phyloP scores from a whole-genome alignment of 1,140 invertebrate genomes.

The Cheumatopsyche charites region DNA sequence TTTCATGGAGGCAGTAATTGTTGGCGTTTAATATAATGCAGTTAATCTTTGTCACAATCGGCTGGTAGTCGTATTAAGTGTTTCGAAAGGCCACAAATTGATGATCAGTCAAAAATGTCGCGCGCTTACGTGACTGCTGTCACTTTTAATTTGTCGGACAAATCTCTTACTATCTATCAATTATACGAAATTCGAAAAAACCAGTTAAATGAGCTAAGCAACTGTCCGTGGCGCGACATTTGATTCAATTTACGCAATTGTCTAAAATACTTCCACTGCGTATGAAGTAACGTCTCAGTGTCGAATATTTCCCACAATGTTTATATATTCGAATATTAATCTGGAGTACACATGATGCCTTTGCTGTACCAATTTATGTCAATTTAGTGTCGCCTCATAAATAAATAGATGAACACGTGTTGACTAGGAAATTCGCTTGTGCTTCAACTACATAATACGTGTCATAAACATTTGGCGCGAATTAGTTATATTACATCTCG shows the following conservation, averaged over 20 bases:
- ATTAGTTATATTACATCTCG: too few relatives aligned
- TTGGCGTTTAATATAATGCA: constrained; percentile 10
- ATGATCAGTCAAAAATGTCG: constrained; percentile 20
- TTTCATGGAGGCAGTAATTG: neutral
- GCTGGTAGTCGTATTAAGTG: neutral
- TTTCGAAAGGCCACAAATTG: constrained; percentile 26
- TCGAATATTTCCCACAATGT: constrained; percentile 12
- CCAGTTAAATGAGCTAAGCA: too few relatives aligned
- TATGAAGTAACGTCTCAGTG: too few relatives aligned
- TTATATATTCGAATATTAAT: neutral
- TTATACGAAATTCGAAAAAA: constrained; percentile 1
- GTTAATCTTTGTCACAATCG: constrained; percentile 19
- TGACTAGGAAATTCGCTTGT: constrained; percentile 13
- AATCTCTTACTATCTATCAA: neutral
- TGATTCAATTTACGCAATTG: too few relatives aligned
- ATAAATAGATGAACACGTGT: constrained; percentile 24
- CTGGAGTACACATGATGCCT: constrained; percentile 12
- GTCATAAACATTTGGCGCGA: too few relatives aligned
- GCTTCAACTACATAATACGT: neutral
- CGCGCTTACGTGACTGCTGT: constrained; percentile 16
- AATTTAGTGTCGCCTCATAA: constrained; percentile 15
- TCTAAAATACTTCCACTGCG: too few relatives aligned
- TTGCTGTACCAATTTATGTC: neutral
- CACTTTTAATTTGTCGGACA: constrained; percentile 23
- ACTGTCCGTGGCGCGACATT: too few relatives aligned